Base-by-base conservation (phyloP, 2,888 invertebrate genomes). In the Crematogaster levior region DNA sequence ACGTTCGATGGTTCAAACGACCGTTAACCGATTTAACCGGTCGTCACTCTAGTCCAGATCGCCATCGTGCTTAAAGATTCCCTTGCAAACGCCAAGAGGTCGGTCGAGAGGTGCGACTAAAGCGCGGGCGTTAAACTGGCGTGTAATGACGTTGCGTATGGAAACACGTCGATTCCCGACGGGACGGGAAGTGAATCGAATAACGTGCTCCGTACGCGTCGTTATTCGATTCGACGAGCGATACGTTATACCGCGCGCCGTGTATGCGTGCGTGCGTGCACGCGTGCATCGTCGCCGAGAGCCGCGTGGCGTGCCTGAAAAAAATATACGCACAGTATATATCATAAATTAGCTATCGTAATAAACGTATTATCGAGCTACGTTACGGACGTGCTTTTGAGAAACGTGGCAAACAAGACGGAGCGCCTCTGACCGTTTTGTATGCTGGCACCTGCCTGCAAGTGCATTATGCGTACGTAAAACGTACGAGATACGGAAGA, bases 321-420 rank as follows among this genome's bases (percentile, higher is more conserved):
- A 40, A 68, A 43, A 68, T 58, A 48, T 24, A 24, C 30, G 37
- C 21, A 74, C 51, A n/a, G 60, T 79, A 46, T 83, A 86, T 85
- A 86, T 87, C 90, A 88, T 91, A 91, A 91, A 91, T 91, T 86
- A 87, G 80, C 85, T 83, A 86, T 89, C 87, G 89, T 83, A 88
- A 91, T 91, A 91, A 91, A 90, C 86, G 87, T 89, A 91, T 91
- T 91, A 91, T 91, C 89, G 86, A 81, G 70, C 81, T 66, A 85
- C 79, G 84, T 84, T 83, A 83, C 72, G 72, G 66, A 81, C 18
- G 34, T 58, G 75, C 63, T 82, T 83, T 77, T 81, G 84, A 56
- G 81, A 84, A 82, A 90, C 86, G 86, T 85, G 88, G 84, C 82
- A 72, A 81, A 84, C 85, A 84, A 12, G 81, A 85, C 84, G 85